Evolutionary conservation across 2,888 invertebrate genomes (phyloP), one percentile per base, ranked within the genome.

Genomic region (Dexiosoma caninum): DNA sequence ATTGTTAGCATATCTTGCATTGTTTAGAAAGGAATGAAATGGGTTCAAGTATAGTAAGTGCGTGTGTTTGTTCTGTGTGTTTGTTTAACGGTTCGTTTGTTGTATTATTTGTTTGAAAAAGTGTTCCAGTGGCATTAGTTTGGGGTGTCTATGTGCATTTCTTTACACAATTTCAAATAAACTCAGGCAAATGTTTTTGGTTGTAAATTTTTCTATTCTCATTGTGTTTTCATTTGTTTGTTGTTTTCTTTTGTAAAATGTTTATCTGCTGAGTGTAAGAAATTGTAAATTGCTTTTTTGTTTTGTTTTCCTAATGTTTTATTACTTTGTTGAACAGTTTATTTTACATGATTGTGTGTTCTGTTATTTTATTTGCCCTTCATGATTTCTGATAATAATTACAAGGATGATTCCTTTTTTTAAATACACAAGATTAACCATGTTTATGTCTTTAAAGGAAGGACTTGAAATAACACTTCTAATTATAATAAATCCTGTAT

Each of bases 21-120:
- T 67, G 16, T 69, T 49, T 53, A 10, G 27, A 46, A 44, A 62
- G 55, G 16, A 23, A 46, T 32, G 49, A 70, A 64, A 64, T 64
- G 46, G 49, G 70, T 70, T 77, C 70, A 70, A 77, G 77, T 57
- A 70, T 70, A 49, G n/a, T 44, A 1, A 30, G 69, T 53, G 44
- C 10, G 59, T 49, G 12, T 2, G 23, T 27, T 14, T 57, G 42
- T 40, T 40, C 16, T 21, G 9, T 30, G 10, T 21, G 32, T 46
- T 5, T 32, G 14, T 23, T 60, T 21, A 19, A 19, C 16, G 7
- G 32, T 44, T 37, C 30, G 14, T 8, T 42, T 51, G 0, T 32
- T 62, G 9, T 30, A 10, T 60, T 42, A 21, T 71, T 40, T 71
- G 37, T 40, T 30, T 37, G 51, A 8, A 51, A 44, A 27, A 57